Percentiles rank a stretch among this genome's conserved stretches.
These are phyloP conservation scores for Sebastes hopkinsi DNA, from an alignment of 2,797 vertebrate species.

Conservation along the genomic window DNA sequence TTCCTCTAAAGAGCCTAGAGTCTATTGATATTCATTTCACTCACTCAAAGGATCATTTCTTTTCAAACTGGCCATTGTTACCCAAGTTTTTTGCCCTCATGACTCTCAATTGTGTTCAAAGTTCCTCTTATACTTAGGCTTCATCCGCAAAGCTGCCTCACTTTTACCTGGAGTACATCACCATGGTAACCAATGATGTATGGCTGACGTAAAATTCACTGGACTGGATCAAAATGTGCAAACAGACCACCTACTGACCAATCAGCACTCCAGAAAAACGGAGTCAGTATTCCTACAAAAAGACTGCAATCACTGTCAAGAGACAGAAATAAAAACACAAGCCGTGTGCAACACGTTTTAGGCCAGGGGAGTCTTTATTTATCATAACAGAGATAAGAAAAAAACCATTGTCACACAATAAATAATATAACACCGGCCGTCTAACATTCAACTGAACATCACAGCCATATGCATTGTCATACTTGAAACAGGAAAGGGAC, in stretches of 20 bases:
- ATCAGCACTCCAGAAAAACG: neutral
- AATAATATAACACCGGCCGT: neutral
- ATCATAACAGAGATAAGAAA: neutral
- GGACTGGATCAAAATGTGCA: neutral
- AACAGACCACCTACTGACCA: neutral
- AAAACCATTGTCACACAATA: neutral
- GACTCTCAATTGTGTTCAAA: neutral
- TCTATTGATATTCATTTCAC: neutral
- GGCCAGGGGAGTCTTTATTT: neutral
- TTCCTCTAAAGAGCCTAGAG: neutral
- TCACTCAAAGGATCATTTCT: neutral
- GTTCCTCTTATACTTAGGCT: neutral
- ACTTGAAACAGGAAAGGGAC: too few relatives aligned
- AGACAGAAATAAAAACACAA: neutral
- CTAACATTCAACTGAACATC: too few relatives aligned
- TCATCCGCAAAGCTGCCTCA: neutral
- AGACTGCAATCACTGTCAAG: neutral
- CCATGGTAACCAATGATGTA: constrained; percentile 17
- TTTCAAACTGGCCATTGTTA: neutral
- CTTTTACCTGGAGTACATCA: neutral
- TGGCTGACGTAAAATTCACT: neutral
- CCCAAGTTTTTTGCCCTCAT: neutral
- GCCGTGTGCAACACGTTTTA: neutral
- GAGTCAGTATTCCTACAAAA: neutral
- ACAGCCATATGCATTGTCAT: too few relatives aligned